Evolutionary conservation across 2,888 invertebrate genomes (phyloP), one percentile per base, ranked within the genome.

Genomic region (Chaitophorus viminalis): DNA sequence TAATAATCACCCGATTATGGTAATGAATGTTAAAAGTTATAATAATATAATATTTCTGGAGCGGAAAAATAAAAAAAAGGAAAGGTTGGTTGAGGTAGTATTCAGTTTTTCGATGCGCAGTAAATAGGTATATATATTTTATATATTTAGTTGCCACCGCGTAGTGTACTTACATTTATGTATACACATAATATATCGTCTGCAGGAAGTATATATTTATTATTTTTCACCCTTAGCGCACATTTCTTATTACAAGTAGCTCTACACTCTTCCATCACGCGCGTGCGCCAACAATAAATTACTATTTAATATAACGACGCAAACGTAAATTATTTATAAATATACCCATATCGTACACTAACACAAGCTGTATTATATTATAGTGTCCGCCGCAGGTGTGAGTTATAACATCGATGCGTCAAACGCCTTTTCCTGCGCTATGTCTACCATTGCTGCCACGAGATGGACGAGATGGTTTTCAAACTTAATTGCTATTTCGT

Each of bases 371-470:
- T 60, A 8, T 6, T 21, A 60, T 60, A 21, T 25, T 3, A 60
- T 60, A 60, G 68, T 68, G 72, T 33, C 33, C 72, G 33, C 21
- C 31, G 31, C 31, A 29, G 29, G 25, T 68, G 72, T 72, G 72
- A 72, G 72, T 72, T 72, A 72, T 72, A 33, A 72, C 72, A 72
- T 33, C 72, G 33, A 72, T 72, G 33, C 72, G 18, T 72, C 33
- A 72, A 72, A 3, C 3, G 68, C 68, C 14, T 68, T 68, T 29
- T 21, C 29, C 68, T 46, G 14, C 14, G 29, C 68, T 29, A 11
- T 31, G 14, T 14, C 68, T 31, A 31, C 6, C 46, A 14, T 14
- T 31, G 9, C 29, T 14, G 14, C 46, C 46, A 9, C 46, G 14
- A 14, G 0, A 29, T 29, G 9, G 18, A 21, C 33, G 72, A 33